Conservation (phyloP, 1,140 invertebrate species). For the Adoxophyes honmai region DNA sequence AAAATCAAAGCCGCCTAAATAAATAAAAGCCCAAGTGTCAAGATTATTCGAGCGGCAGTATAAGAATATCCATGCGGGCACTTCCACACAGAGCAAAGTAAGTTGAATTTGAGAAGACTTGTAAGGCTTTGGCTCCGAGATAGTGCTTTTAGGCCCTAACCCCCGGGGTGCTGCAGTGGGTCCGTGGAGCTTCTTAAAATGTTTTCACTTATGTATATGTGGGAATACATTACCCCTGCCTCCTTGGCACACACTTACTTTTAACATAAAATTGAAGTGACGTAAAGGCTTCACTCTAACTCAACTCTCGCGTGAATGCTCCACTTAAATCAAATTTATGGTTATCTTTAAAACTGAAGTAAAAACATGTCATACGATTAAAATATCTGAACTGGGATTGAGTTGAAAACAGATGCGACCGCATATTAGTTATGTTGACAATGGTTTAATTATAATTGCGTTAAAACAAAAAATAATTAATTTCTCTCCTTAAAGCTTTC, state of each 20-base stretch:
- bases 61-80: constrained; percentile 44
- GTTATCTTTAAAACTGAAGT: no score
- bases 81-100: constrained; percentile 68
- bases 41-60: constrained; percentile 30
- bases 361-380: no score
- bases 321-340: constrained; percentile 69
- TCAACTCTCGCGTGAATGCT: constrained; percentile 62
- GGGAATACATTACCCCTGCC: constrained; percentile 72
- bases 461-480: no score
- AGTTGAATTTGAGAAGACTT: constrained; percentile 77
- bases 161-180: constrained; percentile 72
- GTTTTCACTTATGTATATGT: constrained; percentile 76
- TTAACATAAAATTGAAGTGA: constrained; percentile 75
- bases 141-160: constrained; percentile 77
- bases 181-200: constrained; percentile 74
- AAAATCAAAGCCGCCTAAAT: not conserved
- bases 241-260: constrained; percentile 68
- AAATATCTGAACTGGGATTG: not conserved
- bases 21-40: constrained; percentile 36
- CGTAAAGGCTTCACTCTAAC: constrained; percentile 72
- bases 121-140: constrained; percentile 75
- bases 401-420: no score
- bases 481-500: not conserved
- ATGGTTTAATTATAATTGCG: no score
- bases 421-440: no score